phyloP scores from a whole-genome alignment of 2,797 vertebrate genomes.

The Pitangus sulphuratus region DNA sequence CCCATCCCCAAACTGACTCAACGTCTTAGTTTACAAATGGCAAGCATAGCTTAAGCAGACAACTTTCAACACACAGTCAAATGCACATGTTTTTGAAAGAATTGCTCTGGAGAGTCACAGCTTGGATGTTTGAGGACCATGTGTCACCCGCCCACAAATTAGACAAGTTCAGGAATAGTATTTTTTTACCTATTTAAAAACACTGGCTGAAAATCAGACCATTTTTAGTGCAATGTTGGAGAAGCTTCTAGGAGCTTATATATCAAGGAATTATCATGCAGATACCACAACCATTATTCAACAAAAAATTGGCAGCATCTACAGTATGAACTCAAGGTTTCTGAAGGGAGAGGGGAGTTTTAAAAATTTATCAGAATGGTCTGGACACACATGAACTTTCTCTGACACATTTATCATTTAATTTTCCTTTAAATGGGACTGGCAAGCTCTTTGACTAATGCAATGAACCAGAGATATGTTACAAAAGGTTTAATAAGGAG shows the following conservation, averaged over 20 bases:
- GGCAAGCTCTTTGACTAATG: neutral
- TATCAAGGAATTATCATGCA: neutral
- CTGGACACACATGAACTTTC: neutral
- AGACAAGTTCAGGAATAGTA: neutral
- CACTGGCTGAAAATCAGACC: neutral
- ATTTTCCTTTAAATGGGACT: slow-evolving; percentile 6
- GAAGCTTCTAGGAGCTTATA: neutral
- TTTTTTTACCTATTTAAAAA: slow-evolving; percentile 10
- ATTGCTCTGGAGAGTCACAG: neutral
- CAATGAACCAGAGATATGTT: neutral
- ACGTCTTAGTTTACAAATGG: neutral
- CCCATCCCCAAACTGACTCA: neutral
- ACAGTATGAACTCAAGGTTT: neutral
- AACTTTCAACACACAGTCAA: neutral
- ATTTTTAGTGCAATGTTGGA: neutral
- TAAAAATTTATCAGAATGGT: slow-evolving; percentile 10
- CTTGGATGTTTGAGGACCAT: neutral
- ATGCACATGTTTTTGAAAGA: neutral
- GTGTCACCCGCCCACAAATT: neutral
- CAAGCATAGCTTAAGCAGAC: neutral
- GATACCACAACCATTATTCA: neutral
- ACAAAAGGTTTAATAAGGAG: neutral
- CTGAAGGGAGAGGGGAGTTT: neutral
- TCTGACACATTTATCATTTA: neutral
- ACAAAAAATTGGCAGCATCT: neutral